Conservation (phyloP, 2,888 invertebrate species). For the Melieria picta region DNA sequence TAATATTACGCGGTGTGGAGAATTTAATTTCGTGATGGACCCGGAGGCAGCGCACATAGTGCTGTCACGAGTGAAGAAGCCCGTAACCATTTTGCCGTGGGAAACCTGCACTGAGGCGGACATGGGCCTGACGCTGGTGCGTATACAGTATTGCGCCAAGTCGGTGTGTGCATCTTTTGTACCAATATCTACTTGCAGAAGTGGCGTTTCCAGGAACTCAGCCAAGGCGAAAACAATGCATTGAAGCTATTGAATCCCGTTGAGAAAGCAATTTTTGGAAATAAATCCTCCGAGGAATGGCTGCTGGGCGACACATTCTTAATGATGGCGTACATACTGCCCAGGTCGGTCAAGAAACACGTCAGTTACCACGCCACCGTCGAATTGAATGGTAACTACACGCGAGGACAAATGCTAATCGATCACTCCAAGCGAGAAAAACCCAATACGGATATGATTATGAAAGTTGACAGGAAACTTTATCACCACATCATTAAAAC, state of each 20-base stretch:
- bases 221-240: slow-evolving; percentile 51
- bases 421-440: slow-evolving; percentile 63
- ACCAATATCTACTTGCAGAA: slow-evolving; percentile 56
- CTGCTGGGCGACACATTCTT: slow-evolving; percentile 68
- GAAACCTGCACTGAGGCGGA: slow-evolving; percentile 69
- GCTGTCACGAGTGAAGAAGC: slow-evolving; percentile 68
- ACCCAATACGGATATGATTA: slow-evolving; percentile 45
- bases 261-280: slow-evolving; percentile 57
- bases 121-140: slow-evolving; percentile 50
- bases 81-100: slow-evolving; percentile 75
- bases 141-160: background rate
- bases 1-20: slow-evolving; percentile 72
- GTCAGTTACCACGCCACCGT: slow-evolving; percentile 66
- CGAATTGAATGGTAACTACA: slow-evolving; percentile 69
- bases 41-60: slow-evolving; percentile 80
- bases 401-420: slow-evolving; percentile 72
- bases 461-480: slow-evolving; percentile 42
- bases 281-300: slow-evolving; percentile 48
- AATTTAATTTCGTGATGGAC: slow-evolving; percentile 80
- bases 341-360: slow-evolving; percentile 57
- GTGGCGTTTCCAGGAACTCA: slow-evolving; percentile 66
- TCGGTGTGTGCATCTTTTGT: too few species aligned
- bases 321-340: slow-evolving; percentile 65
- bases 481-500: slow-evolving; percentile 49
- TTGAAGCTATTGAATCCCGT: slow-evolving; percentile 67